Conservation (phyloP, 2,888 invertebrate genomes). For the Drosophila lacicola region DNA sequence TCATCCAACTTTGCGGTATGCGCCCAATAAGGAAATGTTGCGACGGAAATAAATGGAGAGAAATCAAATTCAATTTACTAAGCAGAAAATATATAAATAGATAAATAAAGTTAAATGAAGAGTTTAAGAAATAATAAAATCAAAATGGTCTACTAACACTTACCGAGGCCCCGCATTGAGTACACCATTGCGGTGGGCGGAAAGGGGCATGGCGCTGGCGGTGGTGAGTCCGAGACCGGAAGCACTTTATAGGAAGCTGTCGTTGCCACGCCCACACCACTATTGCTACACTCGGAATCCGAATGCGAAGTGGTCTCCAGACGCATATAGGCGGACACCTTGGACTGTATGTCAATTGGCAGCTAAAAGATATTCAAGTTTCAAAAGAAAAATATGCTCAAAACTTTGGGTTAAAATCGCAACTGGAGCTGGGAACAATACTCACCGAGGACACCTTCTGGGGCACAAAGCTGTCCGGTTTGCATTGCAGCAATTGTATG, state of each 20-base stretch:
- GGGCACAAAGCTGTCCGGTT: slow-evolving; percentile 96
- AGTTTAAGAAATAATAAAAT: slow-evolving; percentile 54
- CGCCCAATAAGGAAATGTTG: slow-evolving; percentile 15
- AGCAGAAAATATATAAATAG: no score
- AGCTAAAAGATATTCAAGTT: slow-evolving; percentile 87
- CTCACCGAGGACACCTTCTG: slow-evolving; percentile 95
- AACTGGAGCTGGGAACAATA: slow-evolving; percentile 54
- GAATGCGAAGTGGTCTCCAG: slow-evolving; percentile 85
- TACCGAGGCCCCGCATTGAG: slow-evolving; percentile 86
- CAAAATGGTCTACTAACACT: slow-evolving; percentile 85
- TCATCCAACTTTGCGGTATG: no score
- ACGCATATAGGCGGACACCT: slow-evolving; percentile 90
- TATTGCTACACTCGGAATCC: slow-evolving; percentile 85
- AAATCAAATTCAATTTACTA: slow-evolving; percentile 14
- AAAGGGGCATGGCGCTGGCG: slow-evolving; percentile 86
- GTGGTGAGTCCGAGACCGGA: slow-evolving; percentile 85
- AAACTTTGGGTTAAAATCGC: background rate
- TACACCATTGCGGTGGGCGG: slow-evolving; percentile 94
- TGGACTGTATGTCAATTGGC: slow-evolving; percentile 95
- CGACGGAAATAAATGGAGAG: slow-evolving; percentile 17
- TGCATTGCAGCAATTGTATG: slow-evolving; percentile 96
- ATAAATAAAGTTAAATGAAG: slow-evolving; percentile 11
- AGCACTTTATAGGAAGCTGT: slow-evolving; percentile 85
- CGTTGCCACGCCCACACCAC: slow-evolving; percentile 84
- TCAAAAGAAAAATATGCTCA: background rate